Percentiles rank a stretch among this genome's conserved stretches.
These are phyloP conservation scores for Sebastes minor DNA, from an alignment of 2,797 vertebrate species.

Conservation along the genomic window DNA sequence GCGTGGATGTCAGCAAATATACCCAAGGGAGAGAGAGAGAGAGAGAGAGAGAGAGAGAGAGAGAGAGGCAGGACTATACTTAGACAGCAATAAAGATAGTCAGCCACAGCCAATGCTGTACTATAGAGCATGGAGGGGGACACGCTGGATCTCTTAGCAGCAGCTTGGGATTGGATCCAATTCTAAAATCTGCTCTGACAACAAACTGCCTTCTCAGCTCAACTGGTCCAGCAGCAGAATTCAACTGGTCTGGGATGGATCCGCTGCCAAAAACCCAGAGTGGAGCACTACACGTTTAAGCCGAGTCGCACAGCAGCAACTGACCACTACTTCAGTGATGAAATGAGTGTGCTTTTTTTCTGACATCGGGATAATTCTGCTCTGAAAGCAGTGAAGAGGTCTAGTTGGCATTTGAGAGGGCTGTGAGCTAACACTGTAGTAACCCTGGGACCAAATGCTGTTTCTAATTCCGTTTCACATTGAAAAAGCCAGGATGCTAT, in stretches of 20 bases:
- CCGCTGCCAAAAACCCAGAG: neutral
- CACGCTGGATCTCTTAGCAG: slow-evolving; percentile 18
- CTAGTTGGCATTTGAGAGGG: neutral
- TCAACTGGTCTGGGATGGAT: slow-evolving; percentile 1
- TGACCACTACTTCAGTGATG: neutral
- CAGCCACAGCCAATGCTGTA: slow-evolving; percentile 32
- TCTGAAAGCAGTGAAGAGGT: slow-evolving; percentile 11
- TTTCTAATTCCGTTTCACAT: neutral
- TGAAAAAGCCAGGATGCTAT: neutral
- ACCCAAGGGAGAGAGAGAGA: slow-evolving; percentile 41
- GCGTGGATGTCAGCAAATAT: slow-evolving; percentile 58
- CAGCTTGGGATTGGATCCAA: slow-evolving; percentile 18
- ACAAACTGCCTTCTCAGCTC: slow-evolving; percentile 11
- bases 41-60: slow-evolving; percentile 14
- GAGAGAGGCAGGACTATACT: slow-evolving; percentile 50
- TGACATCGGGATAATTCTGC: neutral
- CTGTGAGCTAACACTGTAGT: neutral
- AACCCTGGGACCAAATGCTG: neutral
- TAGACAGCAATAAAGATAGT: slow-evolving; percentile 60
- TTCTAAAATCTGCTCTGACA: slow-evolving; percentile 6
- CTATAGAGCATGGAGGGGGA: slow-evolving; percentile 34
- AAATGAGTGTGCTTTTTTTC: neutral
- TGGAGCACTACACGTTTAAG: neutral
- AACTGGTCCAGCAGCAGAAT: neutral
- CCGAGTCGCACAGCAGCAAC: neutral